Evolutionary conservation across 2,797 vertebrate species (phyloP), one percentile per base, ranked within the genome.

Genomic region (Cirrhinus mrigala): DNA sequence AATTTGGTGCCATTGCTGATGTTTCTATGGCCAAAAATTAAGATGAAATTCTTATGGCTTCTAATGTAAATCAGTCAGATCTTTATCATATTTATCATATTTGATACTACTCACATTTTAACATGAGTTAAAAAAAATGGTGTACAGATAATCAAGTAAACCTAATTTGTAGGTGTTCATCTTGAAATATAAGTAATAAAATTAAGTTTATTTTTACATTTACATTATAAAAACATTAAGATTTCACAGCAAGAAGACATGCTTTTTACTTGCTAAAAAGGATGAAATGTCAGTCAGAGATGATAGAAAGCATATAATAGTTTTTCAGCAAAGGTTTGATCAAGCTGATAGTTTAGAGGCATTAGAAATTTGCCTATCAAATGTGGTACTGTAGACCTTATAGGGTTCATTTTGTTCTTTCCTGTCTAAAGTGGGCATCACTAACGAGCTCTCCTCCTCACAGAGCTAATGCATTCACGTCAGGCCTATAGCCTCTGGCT

Each of bases 341-440:
- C 24, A 15, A 15, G 12, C 60, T 64, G 60, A 64, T 16, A 64
- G 7, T 1, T 16, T 6, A 16, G 1, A 64, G 14, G 15, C 27
- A 27, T 16, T 66, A 33, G 62, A 18, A 29, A 33, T 27, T 16
- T 27, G 5, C 60, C 12, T 62, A 0, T 64, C 27, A 33, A 66
- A 66, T 66, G 27, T 66, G 27, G 62, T 11, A 58, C 9, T 9
- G 56, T 4, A 64, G 27, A 15, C 27, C 18, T 9, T 18, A 33
- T 33, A 18, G 27, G 62, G 27, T 66, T 66, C 14, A 54, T n/a
- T 5, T 40, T 1, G 60, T 20, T 44, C 48, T 81, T 64, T 24
- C 62, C 44, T 82, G 71, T 14, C 37, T 76, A 33, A 37, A 69
- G 73, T 62, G 58, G 33, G 40, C 62, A 37, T 75, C 46, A 27